phyloP scores from a whole-genome alignment of 2,797 vertebrate species.

The Odontamblyopus lacepedii region DNA sequence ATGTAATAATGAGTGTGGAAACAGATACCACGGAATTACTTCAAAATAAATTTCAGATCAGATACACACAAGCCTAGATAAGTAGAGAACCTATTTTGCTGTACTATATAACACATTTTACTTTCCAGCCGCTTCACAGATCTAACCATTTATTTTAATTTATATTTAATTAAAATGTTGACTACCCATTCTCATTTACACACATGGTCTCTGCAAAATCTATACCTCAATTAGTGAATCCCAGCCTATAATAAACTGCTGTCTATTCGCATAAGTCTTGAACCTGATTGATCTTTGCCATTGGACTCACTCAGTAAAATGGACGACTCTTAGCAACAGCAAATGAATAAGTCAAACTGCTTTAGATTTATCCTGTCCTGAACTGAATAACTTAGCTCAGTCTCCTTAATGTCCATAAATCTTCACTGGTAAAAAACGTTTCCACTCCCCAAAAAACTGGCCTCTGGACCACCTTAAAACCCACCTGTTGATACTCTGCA shows the following conservation, averaged over 20 bases:
- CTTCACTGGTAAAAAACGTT: background rate
- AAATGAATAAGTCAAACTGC: background rate
- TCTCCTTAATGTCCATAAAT: constrained; percentile 4
- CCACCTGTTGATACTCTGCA: too few species aligned
- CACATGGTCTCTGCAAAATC: background rate
- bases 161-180: background rate
- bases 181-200: too few species aligned
- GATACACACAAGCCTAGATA: background rate
- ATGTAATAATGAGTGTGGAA: background rate
- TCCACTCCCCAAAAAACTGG: background rate
- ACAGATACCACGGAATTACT: too few species aligned
- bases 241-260: background rate
- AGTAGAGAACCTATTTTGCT: background rate
- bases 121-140: too few species aligned
- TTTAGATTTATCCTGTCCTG: too few species aligned
- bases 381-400: background rate
- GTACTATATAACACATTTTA: background rate
- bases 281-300: background rate
- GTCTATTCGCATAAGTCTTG: background rate
- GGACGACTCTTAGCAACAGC: background rate
- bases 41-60: background rate
- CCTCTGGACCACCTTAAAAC: background rate
- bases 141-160: background rate
- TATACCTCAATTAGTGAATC: background rate
- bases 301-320: background rate